These are phyloP conservation scores for Holacanthus passer DNA, from an alignment of 2,113 vertebrate species.

Conservation along the genomic window DNA sequence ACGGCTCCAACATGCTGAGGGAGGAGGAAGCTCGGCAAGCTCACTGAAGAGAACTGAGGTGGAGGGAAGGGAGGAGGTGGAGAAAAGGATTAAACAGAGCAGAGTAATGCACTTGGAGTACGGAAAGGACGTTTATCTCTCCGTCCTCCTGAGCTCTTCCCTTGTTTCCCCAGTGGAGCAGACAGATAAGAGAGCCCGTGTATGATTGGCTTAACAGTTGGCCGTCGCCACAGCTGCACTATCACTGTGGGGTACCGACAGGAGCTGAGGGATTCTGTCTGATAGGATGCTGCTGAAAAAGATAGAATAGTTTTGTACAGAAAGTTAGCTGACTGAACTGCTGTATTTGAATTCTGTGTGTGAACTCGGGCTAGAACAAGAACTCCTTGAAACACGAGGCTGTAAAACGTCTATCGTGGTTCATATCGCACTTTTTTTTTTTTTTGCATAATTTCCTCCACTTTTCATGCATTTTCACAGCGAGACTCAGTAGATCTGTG, in stretches of 20 bases:
- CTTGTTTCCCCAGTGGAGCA: conserved; percentile 69
- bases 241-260: conserved; percentile 54
- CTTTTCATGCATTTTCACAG: conserved; percentile 19
- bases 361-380: conserved; percentile 25
- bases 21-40: conserved; percentile 31
- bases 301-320: conserved; percentile 55
- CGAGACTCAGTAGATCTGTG: conserved; percentile 16
- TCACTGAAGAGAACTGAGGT: conserved; percentile 46
- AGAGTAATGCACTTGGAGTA: conserved; percentile 60
- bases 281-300: conserved; percentile 66
- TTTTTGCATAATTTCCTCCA: conserved; percentile 50
- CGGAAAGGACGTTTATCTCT: conserved; percentile 72
- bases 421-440: conserved; percentile 14
- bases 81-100: conserved; percentile 61
- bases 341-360: conserved; percentile 33
- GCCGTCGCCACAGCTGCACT: conserved; percentile 50
- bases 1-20: conserved; percentile 8
- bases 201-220: conserved; percentile 76
- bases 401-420: conserved; percentile 24
- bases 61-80: conserved; percentile 25
- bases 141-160: conserved; percentile 58
- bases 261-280: conserved; percentile 61
- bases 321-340: conserved; percentile 50
- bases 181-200: conserved; percentile 68
- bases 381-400: background rate